These are phyloP conservation scores for Pseudochirops corinnae DNA, from an alignment of 2,797 vertebrate genomes.

Conservation along the genomic window DNA sequence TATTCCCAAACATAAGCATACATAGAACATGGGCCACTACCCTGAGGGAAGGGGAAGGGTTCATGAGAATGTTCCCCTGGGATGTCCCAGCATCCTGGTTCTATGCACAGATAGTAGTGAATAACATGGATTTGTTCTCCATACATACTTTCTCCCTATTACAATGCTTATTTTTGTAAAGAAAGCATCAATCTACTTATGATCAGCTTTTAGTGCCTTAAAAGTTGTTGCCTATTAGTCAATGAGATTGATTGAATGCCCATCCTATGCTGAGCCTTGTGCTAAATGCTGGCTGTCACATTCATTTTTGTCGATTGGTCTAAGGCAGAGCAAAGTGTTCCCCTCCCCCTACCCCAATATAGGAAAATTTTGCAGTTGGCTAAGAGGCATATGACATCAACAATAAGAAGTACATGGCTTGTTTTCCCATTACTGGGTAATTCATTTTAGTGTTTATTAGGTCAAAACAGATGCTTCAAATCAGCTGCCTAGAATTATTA, in stretches of 20 bases:
- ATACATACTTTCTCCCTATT: neutral
- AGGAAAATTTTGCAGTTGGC: neutral
- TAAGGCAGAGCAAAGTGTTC: neutral
- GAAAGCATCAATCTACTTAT: neutral
- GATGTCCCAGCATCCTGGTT: neutral
- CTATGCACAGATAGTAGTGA: neutral
- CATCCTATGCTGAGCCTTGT: neutral
- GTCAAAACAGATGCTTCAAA: conserved; percentile 61
- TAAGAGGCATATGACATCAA: conserved; percentile 58
- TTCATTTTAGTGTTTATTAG: conserved; percentile 66
- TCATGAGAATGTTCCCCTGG: neutral
- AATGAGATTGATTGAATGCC: neutral
- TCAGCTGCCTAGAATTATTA: conserved; percentile 17
- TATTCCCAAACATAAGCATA: neutral
- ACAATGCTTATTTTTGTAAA: neutral
- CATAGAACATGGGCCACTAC: neutral
- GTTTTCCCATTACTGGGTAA: conserved; percentile 67
- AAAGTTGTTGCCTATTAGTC: neutral
- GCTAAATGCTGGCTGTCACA: neutral
- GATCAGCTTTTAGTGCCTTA: neutral
- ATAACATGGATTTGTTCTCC: neutral
- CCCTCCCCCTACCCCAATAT: neutral
- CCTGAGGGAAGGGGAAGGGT: neutral
- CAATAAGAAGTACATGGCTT: neutral
- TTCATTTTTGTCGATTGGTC: neutral